Evolutionary conservation across 1,140 invertebrate species (phyloP), one percentile per base, ranked within the genome.

Genomic region (Microplitis demolitor): DNA sequence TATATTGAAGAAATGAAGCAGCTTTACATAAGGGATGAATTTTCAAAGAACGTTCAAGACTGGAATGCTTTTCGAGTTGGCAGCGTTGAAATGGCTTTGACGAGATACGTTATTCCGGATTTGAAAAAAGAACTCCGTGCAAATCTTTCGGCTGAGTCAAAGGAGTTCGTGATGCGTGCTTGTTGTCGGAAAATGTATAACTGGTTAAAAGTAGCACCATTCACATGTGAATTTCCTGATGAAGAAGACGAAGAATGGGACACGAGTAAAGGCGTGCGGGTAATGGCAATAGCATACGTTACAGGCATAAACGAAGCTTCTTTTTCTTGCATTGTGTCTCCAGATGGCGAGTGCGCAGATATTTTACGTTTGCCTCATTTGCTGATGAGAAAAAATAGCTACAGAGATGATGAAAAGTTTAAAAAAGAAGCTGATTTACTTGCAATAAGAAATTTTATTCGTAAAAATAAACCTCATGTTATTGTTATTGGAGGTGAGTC

Each of bases 171-270:
- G 31, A 88, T 98, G 75, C 92, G 92, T 86, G 91, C 92, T 2
- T 96, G 96, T 84, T 92, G 92, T 75, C 88, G 93, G 11, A 96
- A 95, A 81, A 88, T 98, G 63, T 95, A 96, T 79, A 95, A 97
- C 80, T 98, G 95, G 94, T 87, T 98, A 3, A 96, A 98, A 86
- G 87, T 90, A 63, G 95, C 96, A 0, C 97, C 97, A 0, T 98
- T 95, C 78, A 90, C 90, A 68, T 91, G 91, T 0, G 91, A 93
- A 67, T 92, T 94, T 74, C 91, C 92, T 0, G 91, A 93, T 64
- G 95, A 97, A 73, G 95, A 97, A 66, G 95, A 97, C 69, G 96
- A 98, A 69, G 95, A 97, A 64, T 97, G 95, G 94, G 94, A 96
- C 73, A 93, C 93, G 0, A 89, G 90, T 4, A 93, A 94, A 85